These are phyloP conservation scores for Erythrolamprus reginae DNA, from an alignment of 2,113 vertebrate species.

Conservation along the genomic window DNA sequence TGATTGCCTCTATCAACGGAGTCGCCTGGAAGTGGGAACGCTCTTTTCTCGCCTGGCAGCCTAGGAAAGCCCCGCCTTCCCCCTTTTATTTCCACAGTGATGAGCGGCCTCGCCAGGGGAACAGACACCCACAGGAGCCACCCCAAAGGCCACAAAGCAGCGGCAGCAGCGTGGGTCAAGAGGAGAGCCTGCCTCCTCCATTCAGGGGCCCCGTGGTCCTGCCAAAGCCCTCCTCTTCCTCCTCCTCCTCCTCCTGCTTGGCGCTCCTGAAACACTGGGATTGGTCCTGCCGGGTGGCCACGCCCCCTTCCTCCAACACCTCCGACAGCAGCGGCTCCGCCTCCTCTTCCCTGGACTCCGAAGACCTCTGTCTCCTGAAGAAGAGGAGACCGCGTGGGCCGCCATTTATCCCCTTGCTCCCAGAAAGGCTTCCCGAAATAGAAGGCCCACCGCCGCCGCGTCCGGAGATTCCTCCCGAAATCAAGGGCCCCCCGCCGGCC, in stretches of 20 bases:
- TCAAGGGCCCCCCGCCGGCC: neutral
- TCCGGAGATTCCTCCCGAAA: neutral
- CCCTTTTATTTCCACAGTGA: neutral
- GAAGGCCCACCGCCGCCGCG: neutral
- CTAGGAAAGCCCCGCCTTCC: neutral
- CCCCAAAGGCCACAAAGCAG: neutral
- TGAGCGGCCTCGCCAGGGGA: neutral
- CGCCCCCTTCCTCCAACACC: accelerated
- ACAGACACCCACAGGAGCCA: neutral
- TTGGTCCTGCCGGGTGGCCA: neutral
- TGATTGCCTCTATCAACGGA: too few relatives aligned
- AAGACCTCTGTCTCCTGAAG: neutral
- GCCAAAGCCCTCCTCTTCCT: neutral
- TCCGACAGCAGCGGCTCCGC: neutral
- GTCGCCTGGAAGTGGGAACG: neutral
- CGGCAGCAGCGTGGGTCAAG: neutral
- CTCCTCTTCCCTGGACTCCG: neutral
- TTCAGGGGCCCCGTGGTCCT: too few relatives aligned
- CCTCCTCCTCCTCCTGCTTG: too few relatives aligned
- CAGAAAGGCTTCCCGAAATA: neutral
- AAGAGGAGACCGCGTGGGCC: neutral
- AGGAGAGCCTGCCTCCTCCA: neutral
- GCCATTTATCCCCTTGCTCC: too few relatives aligned
- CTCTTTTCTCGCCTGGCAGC: too few relatives aligned
- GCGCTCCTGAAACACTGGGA: neutral